Percentiles rank a stretch among this genome's conserved stretches.
phyloP scores from a whole-genome alignment of 2,888 invertebrate genomes.

The Tenthredo scrophulariae region DNA sequence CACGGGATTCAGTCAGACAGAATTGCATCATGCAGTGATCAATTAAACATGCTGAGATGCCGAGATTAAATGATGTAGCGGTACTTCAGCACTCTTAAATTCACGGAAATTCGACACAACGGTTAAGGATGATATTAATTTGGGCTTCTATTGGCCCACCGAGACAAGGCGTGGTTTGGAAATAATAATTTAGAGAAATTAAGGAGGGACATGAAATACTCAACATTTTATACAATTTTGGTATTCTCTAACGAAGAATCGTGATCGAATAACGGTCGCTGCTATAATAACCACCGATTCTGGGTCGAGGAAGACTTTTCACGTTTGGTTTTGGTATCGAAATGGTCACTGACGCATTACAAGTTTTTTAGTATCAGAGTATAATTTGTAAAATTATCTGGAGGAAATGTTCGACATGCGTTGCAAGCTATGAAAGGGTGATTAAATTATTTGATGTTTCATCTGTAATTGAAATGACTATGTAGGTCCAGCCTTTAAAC shows the following conservation, averaged over 20 bases:
- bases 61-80: neutral
- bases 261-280: constrained; percentile 1
- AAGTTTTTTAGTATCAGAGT: neutral
- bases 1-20: constrained; percentile 4
- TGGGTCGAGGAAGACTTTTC: neutral
- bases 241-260: neutral
- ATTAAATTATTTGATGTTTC: constrained; percentile 1
- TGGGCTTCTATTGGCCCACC: neutral
- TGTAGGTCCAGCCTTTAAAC: constrained; percentile 10
- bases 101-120: constrained; percentile 48
- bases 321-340: neutral
- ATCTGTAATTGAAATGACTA: constrained; percentile 17
- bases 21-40: constrained; percentile 49
- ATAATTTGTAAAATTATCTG: constrained; percentile 5
- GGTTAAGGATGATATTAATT: constrained; percentile 27
- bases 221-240: neutral
- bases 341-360: neutral
- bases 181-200: constrained; percentile 12
- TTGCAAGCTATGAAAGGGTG: neutral
- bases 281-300: too few relatives aligned
- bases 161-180: constrained; percentile 12
- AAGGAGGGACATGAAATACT: neutral
- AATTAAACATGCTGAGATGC: constrained; percentile 42
- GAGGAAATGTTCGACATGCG: neutral
- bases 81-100: constrained; percentile 4